Evolutionary conservation across 2,888 invertebrate species (phyloP), one percentile per base, ranked within the genome.

Genomic region (Lepidochitona cinerea): DNA sequence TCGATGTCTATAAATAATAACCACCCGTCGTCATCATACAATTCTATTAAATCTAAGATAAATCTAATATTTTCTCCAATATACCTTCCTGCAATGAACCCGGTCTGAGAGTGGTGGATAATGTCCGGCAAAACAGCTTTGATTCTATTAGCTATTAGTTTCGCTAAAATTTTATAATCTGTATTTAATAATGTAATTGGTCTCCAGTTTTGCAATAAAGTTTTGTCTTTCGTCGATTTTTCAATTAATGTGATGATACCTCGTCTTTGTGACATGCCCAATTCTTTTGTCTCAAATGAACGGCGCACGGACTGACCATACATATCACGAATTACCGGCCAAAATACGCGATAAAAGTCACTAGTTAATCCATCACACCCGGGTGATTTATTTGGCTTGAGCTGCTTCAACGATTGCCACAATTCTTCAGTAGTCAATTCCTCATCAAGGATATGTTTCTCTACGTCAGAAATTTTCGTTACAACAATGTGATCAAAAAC

Each of bases 61-160:
- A 41, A 41, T 41, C 69, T 6, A 32, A 36, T 35, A 29, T 14
- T 36, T 54, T 41, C 23, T 26, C 37, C 33, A 18, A 14, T 53
- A 68, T 70, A 66, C 41, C n/a, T 78, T 85, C 86, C 80, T 85
- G 84, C 54, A 84, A 84, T n/a, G 78, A 76, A 9, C 9, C 41
- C 41, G 18, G 41, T 41, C 18, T 41, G 41, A 12, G 41, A 12
- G 9, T 41, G 18, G 18, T 41, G 41, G n/a, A n/a, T n/a, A n/a
- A n/a, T n/a, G n/a, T n/a, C n/a, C n/a, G n/a, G n/a, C n/a, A n/a
- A n/a, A n/a, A 41, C 41, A 9, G 18, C 18, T 41, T 41, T 41
- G 41, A 41, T 41, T 41, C 41, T 9, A 18, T 41, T 41, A 12
- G 41, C 18, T 41, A 41, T 12, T 18, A 41, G 9, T 41, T 9